Conservation (phyloP, 2,113 vertebrate genomes). For the Empidonax alnorum region DNA sequence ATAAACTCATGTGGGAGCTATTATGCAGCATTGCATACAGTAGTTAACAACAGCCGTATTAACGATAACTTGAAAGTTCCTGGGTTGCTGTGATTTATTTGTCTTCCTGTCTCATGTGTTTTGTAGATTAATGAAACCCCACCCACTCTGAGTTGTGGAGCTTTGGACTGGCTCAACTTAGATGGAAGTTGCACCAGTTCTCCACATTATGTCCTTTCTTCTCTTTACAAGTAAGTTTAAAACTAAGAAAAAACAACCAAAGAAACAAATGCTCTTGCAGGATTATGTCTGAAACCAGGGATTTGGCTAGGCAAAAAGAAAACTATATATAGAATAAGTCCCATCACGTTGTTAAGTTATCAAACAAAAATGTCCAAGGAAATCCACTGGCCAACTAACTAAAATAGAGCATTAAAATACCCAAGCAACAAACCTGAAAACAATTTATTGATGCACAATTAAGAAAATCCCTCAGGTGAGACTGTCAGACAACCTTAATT, state of each 20-base stretch:
- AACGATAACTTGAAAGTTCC: not conserved
- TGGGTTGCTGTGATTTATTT: not conserved
- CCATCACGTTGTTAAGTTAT: not conserved
- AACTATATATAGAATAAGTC: not conserved
- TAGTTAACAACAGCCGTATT: fast-evolving
- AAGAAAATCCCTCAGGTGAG: not conserved
- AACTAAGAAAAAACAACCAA: not conserved
- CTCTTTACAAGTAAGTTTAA: conserved; percentile 66
- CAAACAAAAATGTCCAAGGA: not conserved
- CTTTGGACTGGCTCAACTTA: conserved; percentile 79
- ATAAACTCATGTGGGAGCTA: not conserved
- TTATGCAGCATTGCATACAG: not conserved
- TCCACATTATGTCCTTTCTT: conserved; percentile 31
- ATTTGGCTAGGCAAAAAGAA: not conserved
- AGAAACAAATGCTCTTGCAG: not conserved
- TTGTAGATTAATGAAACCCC: conserved; percentile 79
- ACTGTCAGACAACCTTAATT: not conserved
- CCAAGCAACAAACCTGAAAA: not conserved
- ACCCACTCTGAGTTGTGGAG: conserved; percentile 47
- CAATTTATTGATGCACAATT: not conserved
- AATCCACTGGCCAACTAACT: not conserved
- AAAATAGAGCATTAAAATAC: not conserved
- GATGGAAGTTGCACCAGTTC: conserved; percentile 64
- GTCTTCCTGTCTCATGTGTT: not conserved
- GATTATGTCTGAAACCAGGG: not conserved